phyloP scores from a whole-genome alignment of 1,140 invertebrate genomes.

The Sycophaga agraensis region DNA sequence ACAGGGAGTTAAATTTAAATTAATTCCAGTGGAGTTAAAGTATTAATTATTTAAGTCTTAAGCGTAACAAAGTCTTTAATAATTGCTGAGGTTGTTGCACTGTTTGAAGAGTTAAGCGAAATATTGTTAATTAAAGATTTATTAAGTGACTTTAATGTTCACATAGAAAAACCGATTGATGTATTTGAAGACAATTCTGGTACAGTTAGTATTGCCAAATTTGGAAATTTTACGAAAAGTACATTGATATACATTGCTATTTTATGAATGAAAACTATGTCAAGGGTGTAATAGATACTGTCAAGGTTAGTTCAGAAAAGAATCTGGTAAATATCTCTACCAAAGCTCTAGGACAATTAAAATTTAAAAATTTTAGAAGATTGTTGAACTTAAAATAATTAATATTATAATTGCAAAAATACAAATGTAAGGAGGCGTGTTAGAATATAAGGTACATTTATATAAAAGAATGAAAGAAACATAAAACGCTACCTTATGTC shows the following conservation, averaged over 20 bases:
- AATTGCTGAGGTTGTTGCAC: neutral
- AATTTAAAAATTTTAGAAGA: slow-evolving; percentile 4
- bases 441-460: too few relatives aligned
- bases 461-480: too few relatives aligned
- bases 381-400: neutral
- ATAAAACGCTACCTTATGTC: too few relatives aligned
- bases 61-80: neutral
- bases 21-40: too few relatives aligned
- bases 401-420: neutral
- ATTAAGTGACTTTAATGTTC: neutral
- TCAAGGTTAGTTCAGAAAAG: neutral
- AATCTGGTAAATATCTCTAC: neutral
- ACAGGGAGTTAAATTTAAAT: too few relatives aligned
- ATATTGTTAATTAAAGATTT: neutral
- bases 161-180: neutral
- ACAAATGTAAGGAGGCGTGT: slow-evolving; percentile 3
- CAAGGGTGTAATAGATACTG: neutral
- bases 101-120: neutral
- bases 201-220: neutral
- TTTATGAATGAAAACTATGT: neutral
- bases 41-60: too few relatives aligned
- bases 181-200: slow-evolving; percentile 1
- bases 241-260: slow-evolving; percentile 1
- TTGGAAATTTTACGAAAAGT: slow-evolving; percentile 1
- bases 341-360: neutral